Evolutionary conservation across 2,888 invertebrate species (phyloP).

Genomic region (Octonoba sinensis): DNA sequence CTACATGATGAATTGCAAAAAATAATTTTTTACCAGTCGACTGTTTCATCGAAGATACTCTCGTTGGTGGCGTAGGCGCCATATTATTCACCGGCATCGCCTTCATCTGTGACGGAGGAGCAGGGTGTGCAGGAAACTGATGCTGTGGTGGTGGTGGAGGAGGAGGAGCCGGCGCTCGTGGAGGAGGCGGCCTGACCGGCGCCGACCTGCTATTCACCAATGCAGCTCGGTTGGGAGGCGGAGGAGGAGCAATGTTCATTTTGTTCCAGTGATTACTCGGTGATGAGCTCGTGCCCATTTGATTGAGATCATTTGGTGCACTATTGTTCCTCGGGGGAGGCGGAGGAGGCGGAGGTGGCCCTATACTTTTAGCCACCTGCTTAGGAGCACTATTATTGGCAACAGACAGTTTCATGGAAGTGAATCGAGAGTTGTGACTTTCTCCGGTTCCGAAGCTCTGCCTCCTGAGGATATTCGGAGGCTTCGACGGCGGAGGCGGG

Average conservation of each 20-base stretch:
- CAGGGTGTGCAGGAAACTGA: slow-evolving; percentile 38
- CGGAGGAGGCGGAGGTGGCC: slow-evolving; percentile 45
- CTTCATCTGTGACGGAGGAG: slow-evolving; percentile 54
- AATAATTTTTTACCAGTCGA: slow-evolving; percentile 21
- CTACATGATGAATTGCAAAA: neutral
- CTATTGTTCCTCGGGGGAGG: slow-evolving; percentile 57
- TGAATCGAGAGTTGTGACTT: slow-evolving; percentile 52
- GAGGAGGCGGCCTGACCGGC: slow-evolving; percentile 44
- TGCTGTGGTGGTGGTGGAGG: slow-evolving; percentile 62
- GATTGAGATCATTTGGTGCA: slow-evolving; percentile 52
- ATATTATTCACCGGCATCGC: slow-evolving; percentile 13
- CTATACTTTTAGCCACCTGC: slow-evolving; percentile 22
- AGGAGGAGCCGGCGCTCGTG: slow-evolving; percentile 44
- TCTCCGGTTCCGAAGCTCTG: slow-evolving; percentile 67
- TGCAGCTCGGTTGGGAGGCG: slow-evolving; percentile 46
- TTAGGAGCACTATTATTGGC: slow-evolving; percentile 33
- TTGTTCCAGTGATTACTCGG: slow-evolving; percentile 45
- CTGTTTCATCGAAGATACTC: slow-evolving; percentile 55
- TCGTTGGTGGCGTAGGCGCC: slow-evolving; percentile 49
- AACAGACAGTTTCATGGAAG: slow-evolving; percentile 38
- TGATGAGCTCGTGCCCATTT: slow-evolving; percentile 41
- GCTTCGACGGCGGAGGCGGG: slow-evolving; percentile 66
- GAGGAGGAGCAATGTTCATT: slow-evolving; percentile 59
- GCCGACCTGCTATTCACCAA: slow-evolving; percentile 20
- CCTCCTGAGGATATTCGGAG: slow-evolving; percentile 64